These are phyloP conservation scores for Vireo griseus DNA, from an alignment of 2,797 vertebrate species.

Conservation along the genomic window DNA sequence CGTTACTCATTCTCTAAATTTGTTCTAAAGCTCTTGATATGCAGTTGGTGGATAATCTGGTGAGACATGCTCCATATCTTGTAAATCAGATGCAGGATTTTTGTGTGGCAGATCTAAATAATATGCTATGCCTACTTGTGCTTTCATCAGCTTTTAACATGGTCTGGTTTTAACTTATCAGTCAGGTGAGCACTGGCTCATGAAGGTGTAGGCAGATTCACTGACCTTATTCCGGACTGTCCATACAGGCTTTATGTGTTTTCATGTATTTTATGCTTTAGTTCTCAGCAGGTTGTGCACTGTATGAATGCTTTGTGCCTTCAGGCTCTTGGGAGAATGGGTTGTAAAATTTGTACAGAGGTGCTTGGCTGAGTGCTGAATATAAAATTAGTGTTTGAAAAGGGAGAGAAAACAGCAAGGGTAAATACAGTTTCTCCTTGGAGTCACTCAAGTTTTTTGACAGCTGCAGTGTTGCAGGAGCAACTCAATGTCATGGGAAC, in stretches of 20 bases:
- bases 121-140: neutral
- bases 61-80: neutral
- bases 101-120: neutral
- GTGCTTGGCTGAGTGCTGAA: neutral
- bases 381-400: neutral
- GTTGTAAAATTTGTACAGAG: slow-evolving; percentile 6
- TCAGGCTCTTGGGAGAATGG: neutral
- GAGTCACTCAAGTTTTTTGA: neutral
- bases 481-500: neutral
- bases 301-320: neutral
- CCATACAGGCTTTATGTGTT: neutral
- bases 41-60: neutral
- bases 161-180: neutral
- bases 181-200: neutral
- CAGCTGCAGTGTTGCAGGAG: neutral
- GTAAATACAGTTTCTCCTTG: slow-evolving; percentile 1
- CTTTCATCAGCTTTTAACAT: neutral
- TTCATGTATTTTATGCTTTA: neutral
- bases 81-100: neutral
- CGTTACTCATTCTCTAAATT: neutral
- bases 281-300: neutral
- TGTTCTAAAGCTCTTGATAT: neutral
- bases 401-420: neutral
- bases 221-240: neutral
- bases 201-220: neutral